These are phyloP conservation scores for Synchiropus splendidus DNA, from an alignment of 2,113 vertebrate genomes.

Conservation along the genomic window DNA sequence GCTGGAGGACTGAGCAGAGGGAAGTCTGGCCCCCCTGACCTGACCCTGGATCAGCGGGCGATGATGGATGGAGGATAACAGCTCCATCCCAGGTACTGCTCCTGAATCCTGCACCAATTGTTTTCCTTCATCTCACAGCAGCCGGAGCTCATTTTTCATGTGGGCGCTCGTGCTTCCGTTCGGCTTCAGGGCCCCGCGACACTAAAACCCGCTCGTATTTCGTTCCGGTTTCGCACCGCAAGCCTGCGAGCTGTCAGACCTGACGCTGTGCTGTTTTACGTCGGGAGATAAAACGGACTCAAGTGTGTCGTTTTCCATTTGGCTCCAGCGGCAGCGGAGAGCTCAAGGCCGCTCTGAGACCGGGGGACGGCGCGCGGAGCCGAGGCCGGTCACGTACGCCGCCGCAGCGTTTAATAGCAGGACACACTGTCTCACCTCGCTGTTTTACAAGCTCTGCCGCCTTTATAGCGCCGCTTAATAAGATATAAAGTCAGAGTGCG, in stretches of 20 bases:
- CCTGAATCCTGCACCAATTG: too few species aligned
- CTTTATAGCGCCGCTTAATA: conserved; percentile 34
- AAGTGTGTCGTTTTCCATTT: neutral
- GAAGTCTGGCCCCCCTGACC: too few species aligned
- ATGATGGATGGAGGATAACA: too few species aligned
- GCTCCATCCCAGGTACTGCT: too few species aligned
- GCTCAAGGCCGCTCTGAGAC: too few species aligned
- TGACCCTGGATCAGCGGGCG: too few species aligned
- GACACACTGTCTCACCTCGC: conserved; percentile 24
- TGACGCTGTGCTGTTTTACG: too few species aligned
- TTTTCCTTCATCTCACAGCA: conserved; percentile 2
- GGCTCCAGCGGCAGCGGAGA: too few species aligned
- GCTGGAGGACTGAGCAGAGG: too few species aligned
- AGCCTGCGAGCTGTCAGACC: conserved; percentile 3
- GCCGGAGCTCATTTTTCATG: conserved; percentile 4
- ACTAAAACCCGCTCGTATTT: conserved; percentile 11
- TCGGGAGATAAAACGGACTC: conserved; percentile 7
- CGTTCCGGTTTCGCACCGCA: conserved; percentile 2
- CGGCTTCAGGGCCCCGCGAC: neutral
- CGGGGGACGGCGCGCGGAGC: too few species aligned
- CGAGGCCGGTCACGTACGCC: conserved; percentile 1
- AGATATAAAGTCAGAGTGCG: conserved; percentile 31
- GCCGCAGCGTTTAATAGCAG: conserved; percentile 13
- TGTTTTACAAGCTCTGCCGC: conserved; percentile 31
- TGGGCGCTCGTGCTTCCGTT: conserved; percentile 3